Evolutionary conservation across 1,140 invertebrate species (phyloP).

Genomic region (Drosophila malerkotliana): DNA sequence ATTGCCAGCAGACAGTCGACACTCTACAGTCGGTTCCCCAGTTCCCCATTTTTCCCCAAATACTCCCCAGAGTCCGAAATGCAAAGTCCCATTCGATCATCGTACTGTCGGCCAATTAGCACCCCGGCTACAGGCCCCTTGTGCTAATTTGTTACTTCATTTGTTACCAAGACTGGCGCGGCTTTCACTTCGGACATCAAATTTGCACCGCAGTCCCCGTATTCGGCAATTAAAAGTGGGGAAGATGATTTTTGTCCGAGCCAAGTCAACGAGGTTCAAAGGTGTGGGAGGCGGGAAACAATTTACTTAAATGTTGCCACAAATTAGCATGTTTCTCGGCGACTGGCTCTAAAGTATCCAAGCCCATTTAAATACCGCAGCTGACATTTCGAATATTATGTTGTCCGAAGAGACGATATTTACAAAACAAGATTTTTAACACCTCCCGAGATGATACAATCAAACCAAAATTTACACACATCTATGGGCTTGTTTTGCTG

Average conservation of each 20-base stretch:
- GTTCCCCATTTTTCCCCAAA: conserved; percentile 27
- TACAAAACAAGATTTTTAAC: conserved; percentile 9
- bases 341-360: too few relatives aligned
- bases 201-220: conserved; percentile 25
- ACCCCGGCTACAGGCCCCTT: conserved; percentile 24
- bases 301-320: neutral
- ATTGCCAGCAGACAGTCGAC: conserved; percentile 42
- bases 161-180: conserved; percentile 1
- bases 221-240: conserved; percentile 14
- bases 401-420: neutral
- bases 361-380: too few relatives aligned
- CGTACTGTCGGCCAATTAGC: conserved; percentile 56
- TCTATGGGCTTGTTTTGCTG: conserved; percentile 23
- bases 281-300: neutral
- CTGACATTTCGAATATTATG: neutral
- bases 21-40: conserved; percentile 21
- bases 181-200: conserved; percentile 50
- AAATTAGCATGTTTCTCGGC: neutral
- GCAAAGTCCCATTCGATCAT: conserved; percentile 27
- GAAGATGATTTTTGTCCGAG: neutral
- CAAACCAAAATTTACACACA: conserved; percentile 1
- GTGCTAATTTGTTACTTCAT: conserved; percentile 58
- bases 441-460: conserved; percentile 8
- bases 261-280: neutral
- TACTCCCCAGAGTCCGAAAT: conserved; percentile 4